Base-by-base conservation (phyloP, 2,888 invertebrate species). In the Mayetiola destructor region DNA sequence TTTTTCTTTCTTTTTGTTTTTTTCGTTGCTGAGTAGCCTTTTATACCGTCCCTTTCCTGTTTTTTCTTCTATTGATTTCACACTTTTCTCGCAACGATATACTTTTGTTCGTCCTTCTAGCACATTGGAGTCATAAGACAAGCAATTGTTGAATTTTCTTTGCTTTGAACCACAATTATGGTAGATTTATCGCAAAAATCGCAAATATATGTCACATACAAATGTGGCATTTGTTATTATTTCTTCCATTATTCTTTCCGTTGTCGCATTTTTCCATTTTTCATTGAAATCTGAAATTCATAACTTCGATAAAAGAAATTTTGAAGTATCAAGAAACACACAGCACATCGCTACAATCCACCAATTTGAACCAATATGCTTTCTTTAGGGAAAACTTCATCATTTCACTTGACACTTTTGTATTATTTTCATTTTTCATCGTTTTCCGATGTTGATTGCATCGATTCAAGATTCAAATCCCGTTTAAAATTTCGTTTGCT, bases 181-280 rank as follows among this genome's bases (percentile, higher is more conserved):
- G n/a, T n/a, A n/a, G n/a, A n/a, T n/a, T n/a, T n/a, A n/a, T n/a
- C n/a, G n/a, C n/a, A n/a, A n/a, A n/a, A n/a, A n/a, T n/a, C n/a
- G n/a, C n/a, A n/a, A n/a, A n/a, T 27, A 48, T n/a, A 48, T 48
- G 48, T 48, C 48, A 23, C 6, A n/a, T 48, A 27, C 48, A 48
- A 23, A 48, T 48, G 48, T 48, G n/a, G 37, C 9, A 4, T 37
- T 37, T 16, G 14, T n/a, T n/a, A n/a, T n/a, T n/a, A n/a, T n/a
- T n/a, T n/a, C n/a, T n/a, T n/a, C n/a, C n/a, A n/a, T n/a, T n/a
- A n/a, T n/a, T 37, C 37, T 5, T 27, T 48, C n/a, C n/a, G n/a
- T n/a, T n/a, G n/a, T 48, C 27, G 48, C 48, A 48, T n/a, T n/a
- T n/a, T n/a, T n/a, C 48, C 48, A 48, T 48, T 48, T 48, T 23